A percentile compares a stretch with the other conserved stretches of the same genome.
phyloP scores from a whole-genome alignment of 1,140 invertebrate genomes.

The Triops longicaudatus region DNA sequence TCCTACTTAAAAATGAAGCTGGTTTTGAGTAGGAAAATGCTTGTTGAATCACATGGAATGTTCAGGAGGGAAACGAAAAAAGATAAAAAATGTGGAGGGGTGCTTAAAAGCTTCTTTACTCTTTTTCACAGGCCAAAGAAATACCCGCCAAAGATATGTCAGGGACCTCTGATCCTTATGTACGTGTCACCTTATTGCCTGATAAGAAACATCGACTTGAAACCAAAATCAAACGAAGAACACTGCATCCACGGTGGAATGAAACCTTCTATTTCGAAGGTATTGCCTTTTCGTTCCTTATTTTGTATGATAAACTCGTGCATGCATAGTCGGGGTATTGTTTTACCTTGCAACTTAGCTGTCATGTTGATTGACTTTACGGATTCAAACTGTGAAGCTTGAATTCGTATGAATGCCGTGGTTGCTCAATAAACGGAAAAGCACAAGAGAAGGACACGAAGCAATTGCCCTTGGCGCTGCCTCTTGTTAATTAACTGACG shows the following conservation, averaged over 20 bases:
- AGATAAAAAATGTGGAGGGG: no score
- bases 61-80: no score
- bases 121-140: constrained; percentile 65
- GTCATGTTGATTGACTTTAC: no score
- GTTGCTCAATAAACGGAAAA: background rate
- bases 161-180: constrained; percentile 87
- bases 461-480: background rate
- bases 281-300: constrained; percentile 36
- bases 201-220: constrained; percentile 94
- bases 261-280: constrained; percentile 97
- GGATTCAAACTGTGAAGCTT: no score
- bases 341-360: no score
- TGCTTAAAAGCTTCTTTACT: background rate
- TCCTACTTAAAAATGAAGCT: no score
- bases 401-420: background rate
- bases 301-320: background rate
- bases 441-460: background rate
- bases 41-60: no score
- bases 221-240: constrained; percentile 92
- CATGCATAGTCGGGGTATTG: background rate
- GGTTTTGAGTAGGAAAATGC: no score
- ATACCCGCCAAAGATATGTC: constrained; percentile 85
- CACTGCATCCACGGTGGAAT: constrained; percentile 93
- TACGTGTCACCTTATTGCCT: constrained; percentile 81
- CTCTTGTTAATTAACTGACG: background rate